phyloP scores from a whole-genome alignment of 2,113 vertebrate genomes.

The Oreochromis spilurus region DNA sequence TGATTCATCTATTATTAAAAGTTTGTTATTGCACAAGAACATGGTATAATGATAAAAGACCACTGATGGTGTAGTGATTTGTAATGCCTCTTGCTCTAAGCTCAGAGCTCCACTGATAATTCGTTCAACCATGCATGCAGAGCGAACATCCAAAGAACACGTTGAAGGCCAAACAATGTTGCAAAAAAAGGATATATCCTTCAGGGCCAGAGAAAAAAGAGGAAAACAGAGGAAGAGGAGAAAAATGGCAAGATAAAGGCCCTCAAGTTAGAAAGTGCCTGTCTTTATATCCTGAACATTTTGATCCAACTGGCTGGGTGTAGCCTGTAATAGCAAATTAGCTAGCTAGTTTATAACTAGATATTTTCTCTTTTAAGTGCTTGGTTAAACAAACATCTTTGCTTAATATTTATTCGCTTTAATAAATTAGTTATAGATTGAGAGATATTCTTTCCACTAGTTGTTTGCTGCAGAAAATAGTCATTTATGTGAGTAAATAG shows the following conservation, averaged over 20 bases:
- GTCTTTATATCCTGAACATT: background rate
- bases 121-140: background rate
- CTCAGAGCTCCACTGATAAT: rapidly evolving
- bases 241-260: background rate
- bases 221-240: background rate
- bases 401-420: background rate
- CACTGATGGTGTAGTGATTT: background rate
- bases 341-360: background rate
- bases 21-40: background rate
- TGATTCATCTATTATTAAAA: background rate
- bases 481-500: background rate
- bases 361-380: background rate
- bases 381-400: background rate
- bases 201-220: background rate
- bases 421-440: background rate
- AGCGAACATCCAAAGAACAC: background rate
- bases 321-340: background rate
- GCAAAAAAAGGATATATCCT: background rate
- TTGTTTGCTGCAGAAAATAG: background rate
- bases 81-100: background rate
- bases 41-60: background rate
- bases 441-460: background rate
- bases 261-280: background rate
- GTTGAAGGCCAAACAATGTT: background rate
- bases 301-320: background rate